phyloP scores from a whole-genome alignment of 2,113 vertebrate species.

The Turdus rufiventris region DNA sequence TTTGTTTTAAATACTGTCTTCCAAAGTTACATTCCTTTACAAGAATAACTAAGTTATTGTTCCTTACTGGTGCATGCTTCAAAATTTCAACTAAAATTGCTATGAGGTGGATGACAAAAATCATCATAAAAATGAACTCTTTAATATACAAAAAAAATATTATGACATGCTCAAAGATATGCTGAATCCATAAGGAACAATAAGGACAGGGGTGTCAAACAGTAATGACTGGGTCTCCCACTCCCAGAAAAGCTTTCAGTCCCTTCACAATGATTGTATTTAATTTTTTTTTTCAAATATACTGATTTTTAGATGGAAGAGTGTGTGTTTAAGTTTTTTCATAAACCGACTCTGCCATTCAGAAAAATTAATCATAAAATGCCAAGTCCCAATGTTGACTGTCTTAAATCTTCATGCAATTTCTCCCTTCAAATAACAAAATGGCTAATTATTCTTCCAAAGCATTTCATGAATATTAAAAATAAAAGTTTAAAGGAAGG shows the following conservation, averaged over 20 bases:
- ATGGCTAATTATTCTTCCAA: not conserved
- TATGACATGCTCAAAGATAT: not conserved
- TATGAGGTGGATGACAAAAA: not conserved
- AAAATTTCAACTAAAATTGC: not conserved
- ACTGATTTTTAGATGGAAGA: not conserved
- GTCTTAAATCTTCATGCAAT: not conserved
- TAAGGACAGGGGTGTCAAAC: not conserved
- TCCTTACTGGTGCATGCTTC: not conserved
- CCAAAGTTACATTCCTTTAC: not conserved
- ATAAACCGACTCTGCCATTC: not conserved
- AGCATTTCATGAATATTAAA: not conserved
- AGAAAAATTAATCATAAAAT: not conserved
- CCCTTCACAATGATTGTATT: not conserved
- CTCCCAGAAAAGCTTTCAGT: not conserved
- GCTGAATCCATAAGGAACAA: not conserved
- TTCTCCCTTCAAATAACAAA: not conserved
- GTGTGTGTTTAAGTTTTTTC: rapidly evolving
- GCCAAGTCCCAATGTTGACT: not conserved
- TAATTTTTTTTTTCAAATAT: not conserved
- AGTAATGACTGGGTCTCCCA: not conserved
- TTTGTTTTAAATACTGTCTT: not conserved
- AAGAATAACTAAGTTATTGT: too few relatives aligned
- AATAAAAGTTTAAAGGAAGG: not conserved
- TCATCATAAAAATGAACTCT: not conserved
- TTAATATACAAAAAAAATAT: not conserved